These are phyloP conservation scores for Scaptomyza reducta DNA, from an alignment of 2,888 invertebrate genomes.

Conservation along the genomic window DNA sequence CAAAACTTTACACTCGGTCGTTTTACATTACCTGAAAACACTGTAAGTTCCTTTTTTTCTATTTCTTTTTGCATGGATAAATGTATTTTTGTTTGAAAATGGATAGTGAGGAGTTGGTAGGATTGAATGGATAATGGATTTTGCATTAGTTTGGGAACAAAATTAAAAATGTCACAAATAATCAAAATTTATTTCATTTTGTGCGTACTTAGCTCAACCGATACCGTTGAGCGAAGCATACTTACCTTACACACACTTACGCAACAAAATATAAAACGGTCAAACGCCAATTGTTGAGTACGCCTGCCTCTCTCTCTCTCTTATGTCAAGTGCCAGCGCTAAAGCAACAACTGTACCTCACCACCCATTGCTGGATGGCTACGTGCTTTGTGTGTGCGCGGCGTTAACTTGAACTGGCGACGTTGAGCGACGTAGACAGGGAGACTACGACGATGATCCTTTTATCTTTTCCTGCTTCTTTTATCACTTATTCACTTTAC, in stretches of 20 bases:
- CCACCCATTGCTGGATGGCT: slow-evolving; percentile 49
- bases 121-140: slow-evolving; percentile 1
- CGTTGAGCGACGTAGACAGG: not conserved
- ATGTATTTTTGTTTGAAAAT: slow-evolving; percentile 11
- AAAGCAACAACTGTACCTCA: slow-evolving; percentile 61
- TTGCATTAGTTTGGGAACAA: slow-evolving; percentile 24
- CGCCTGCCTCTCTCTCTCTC: not conserved
- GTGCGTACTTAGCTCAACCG: slow-evolving; percentile 84
- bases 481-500: slow-evolving; percentile 45
- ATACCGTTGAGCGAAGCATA: slow-evolving; percentile 86
- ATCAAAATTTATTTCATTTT: slow-evolving; percentile 71
- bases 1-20: slow-evolving; percentile 29
- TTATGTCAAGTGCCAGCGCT: slow-evolving; percentile 43
- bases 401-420: slow-evolving; percentile 46
- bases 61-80: slow-evolving; percentile 8
- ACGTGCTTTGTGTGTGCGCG: slow-evolving; percentile 51
- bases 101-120: slow-evolving; percentile 8
- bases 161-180: slow-evolving; percentile 66
- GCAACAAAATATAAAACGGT: not conserved
- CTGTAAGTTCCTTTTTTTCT: slow-evolving; percentile 55
- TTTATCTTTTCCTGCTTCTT: slow-evolving; percentile 14
- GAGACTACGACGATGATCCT: not conserved
- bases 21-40: slow-evolving; percentile 63
- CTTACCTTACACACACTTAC: slow-evolving; percentile 83
- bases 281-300: slow-evolving; percentile 18